Evolutionary conservation across 2,888 invertebrate species (phyloP).

Genomic region (Glyphotaelius pellucidus): DNA sequence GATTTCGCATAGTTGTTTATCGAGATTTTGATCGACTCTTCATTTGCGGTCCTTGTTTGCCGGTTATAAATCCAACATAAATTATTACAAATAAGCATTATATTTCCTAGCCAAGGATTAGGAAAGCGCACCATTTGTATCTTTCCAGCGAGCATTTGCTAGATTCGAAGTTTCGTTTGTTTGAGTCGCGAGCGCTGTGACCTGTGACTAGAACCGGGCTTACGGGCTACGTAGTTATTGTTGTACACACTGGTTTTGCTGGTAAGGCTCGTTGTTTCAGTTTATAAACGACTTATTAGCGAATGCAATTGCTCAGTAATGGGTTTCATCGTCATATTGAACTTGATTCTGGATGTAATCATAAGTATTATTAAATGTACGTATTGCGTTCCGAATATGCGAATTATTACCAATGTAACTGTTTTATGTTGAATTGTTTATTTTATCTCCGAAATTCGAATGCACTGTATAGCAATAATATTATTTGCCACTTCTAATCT

Average conservation of each 20-base stretch:
- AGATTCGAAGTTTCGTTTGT: not conserved
- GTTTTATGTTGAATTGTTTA: not conserved
- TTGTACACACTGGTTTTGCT: constrained; percentile 27
- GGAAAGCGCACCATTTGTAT: not conserved
- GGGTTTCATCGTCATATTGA: constrained; percentile 27
- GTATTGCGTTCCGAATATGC: constrained; percentile 28
- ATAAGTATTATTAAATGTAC: constrained; percentile 20
- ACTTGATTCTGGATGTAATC: constrained; percentile 17
- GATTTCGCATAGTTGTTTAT: constrained; percentile 4
- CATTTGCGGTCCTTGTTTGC: not conserved
- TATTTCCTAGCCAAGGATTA: not conserved
- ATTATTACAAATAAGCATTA: not conserved
- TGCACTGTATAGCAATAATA: not conserved
- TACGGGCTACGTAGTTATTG: constrained; percentile 35
- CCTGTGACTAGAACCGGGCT: not conserved
- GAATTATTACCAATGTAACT: not conserved
- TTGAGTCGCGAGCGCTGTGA: not conserved
- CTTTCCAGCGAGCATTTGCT: not conserved
- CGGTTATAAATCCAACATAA: not conserved
- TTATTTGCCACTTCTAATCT: not conserved
- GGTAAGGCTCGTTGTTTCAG: constrained; percentile 14
- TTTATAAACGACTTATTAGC: not conserved
- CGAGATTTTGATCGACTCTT: not conserved
- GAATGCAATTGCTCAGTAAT: constrained; percentile 7
- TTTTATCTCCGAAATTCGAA: not conserved